Percentiles rank a stretch among this genome's conserved stretches.
Conservation (phyloP, 2,113 vertebrate genomes). For the Lepus europaeus region DNA sequence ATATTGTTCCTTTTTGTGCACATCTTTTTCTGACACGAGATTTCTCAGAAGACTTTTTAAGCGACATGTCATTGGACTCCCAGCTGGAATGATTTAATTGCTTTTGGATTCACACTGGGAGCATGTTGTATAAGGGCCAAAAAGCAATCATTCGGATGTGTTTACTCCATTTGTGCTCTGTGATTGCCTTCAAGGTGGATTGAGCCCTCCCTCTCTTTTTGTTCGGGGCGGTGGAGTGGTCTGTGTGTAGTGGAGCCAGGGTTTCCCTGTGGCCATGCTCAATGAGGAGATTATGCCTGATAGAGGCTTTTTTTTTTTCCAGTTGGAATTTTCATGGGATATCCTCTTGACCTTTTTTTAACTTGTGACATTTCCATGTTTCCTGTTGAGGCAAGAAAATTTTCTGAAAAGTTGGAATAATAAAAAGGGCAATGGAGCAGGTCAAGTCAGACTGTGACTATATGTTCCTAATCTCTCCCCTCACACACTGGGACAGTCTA, state of each 20-base stretch:
- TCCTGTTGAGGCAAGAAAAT: background rate
- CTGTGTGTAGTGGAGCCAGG: background rate
- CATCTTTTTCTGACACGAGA: constrained; percentile 14
- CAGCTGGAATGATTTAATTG: constrained; percentile 80
- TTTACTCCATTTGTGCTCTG: background rate
- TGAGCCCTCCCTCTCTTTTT: background rate
- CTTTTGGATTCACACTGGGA: constrained; percentile 53
- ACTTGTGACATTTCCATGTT: background rate
- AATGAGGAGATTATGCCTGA: background rate
- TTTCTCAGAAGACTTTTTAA: constrained; percentile 73
- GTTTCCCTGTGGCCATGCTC: fast-evolving
- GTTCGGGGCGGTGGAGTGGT: background rate
- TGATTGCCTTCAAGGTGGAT: background rate
- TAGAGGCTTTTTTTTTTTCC: background rate
- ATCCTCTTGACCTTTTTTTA: background rate
- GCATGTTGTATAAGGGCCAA: constrained; percentile 47
- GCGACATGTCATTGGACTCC: constrained; percentile 60
- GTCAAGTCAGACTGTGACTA: background rate
- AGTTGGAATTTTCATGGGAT: background rate
- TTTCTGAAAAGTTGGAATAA: too few relatives aligned
- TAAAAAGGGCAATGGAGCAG: background rate
- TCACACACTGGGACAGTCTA: background rate
- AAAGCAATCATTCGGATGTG: constrained; percentile 57
- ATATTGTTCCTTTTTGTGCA: background rate
- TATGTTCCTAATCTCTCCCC: background rate